Evolutionary conservation across 92 coral and sea anemone species (phyloP).

Genomic region (Desmophyllum pertusum): DNA sequence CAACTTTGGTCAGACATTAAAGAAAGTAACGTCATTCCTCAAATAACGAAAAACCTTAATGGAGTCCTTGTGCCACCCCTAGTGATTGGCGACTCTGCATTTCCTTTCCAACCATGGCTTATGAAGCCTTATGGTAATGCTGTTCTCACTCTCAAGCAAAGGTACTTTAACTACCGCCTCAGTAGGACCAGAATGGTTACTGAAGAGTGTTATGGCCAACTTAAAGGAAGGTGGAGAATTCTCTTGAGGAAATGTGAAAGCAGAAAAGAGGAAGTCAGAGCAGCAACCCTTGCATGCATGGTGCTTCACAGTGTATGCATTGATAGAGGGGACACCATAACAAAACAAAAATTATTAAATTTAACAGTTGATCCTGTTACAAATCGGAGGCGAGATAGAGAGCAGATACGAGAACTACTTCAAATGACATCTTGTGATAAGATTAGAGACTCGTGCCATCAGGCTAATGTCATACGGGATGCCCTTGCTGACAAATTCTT

Average conservation of each 20-base stretch:
- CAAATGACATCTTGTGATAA: constrained; percentile 51
- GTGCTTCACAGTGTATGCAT: constrained; percentile 60
- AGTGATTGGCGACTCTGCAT: constrained; percentile 53
- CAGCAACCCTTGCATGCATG: constrained; percentile 55
- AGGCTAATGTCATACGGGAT: constrained; percentile 46
- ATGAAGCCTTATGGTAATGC: constrained; percentile 54
- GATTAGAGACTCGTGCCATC: constrained; percentile 48
- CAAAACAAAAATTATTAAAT: constrained; percentile 26
- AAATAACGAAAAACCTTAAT: constrained; percentile 33
- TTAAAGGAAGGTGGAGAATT: constrained; percentile 67
- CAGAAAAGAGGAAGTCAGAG: constrained; percentile 43
- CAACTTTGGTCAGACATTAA: constrained; percentile 39
- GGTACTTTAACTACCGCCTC: constrained; percentile 49
- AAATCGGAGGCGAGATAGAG: constrained; percentile 51
- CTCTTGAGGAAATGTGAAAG: constrained; percentile 61
- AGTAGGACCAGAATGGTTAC: constrained; percentile 62
- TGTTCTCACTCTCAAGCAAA: constrained; percentile 38
- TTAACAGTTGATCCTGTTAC: constrained; percentile 51
- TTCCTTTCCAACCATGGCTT: constrained; percentile 47
- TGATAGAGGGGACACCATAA: constrained; percentile 51
- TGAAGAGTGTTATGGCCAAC: constrained; percentile 56
- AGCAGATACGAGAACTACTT: constrained; percentile 42
- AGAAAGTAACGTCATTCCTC: constrained; percentile 35
- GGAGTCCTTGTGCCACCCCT: constrained; percentile 52
- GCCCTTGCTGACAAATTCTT: constrained; percentile 57